Evolutionary conservation across 2,888 invertebrate species (phyloP), one percentile per base, ranked within the genome.

Genomic region (Drosophila meridionalis): DNA sequence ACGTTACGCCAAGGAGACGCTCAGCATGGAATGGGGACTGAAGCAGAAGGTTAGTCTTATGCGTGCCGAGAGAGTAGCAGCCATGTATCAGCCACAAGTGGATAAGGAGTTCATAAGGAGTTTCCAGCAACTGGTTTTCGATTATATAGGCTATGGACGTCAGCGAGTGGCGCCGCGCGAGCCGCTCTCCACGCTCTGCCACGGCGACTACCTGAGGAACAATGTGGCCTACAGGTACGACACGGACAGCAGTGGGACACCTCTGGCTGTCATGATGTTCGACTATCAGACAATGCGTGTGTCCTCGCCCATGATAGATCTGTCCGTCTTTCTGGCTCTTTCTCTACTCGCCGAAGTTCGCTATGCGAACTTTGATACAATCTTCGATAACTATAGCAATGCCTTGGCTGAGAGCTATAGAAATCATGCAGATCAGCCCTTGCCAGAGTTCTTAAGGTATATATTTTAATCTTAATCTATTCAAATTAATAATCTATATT

Each of bases 191-290:
- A 92, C 89, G 0, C 73, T 93, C 6, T 93, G 93, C 45, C 93
- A 93, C 64, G 93, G 93, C 0, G 93, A 93, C 57, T 93, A 86
- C 73, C 76, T 93, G 42, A 78, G 93, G 32, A 93, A 93, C 45
- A 93, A 93, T 76, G 83, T 93, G 34, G 93, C 93, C 1, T 93
- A 87, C 58, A 90, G 85, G 63, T 93, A 93, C 53, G 78, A 78
- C 0, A 69, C 82, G 34, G 74, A 74, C 14, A 76, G 32, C 60
- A 67, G 52, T 11, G 74, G 62, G 0, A 61, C 52, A 11, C 92
- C 93, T 0, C 53, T 69, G 4, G 91, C 88, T 3, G 80, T 90
- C 1, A 92, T 93, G 87, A 92, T 93, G 92, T 93, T 93, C 61
- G 93, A 93, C 82, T 91, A 93, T 52, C 93, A 93, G 79, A 93